Percentiles rank a stretch among this genome's conserved stretches.
Evolutionary conservation across 2,888 invertebrate genomes (phyloP).

Genomic region (Leucania comma): DNA sequence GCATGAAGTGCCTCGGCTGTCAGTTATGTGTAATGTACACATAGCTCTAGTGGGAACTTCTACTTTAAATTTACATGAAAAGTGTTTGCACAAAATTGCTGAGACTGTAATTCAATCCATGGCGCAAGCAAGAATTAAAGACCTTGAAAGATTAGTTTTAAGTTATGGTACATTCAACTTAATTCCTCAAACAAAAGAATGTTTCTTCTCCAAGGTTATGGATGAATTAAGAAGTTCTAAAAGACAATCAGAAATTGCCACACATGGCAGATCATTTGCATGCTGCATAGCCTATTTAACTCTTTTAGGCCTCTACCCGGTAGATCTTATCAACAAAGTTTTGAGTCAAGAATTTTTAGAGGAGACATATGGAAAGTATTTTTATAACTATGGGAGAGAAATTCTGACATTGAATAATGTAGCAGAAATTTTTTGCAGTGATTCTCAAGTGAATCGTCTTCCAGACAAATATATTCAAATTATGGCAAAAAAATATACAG

Average conservation of each 20-base stretch:
- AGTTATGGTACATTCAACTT: slow-evolving; percentile 92
- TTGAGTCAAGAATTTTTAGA: slow-evolving; percentile 91
- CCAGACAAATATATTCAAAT: slow-evolving; percentile 82
- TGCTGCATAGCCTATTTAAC: slow-evolving; percentile 92
- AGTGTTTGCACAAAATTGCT: slow-evolving; percentile 84
- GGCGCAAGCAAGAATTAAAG: slow-evolving; percentile 91
- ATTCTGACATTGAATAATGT: slow-evolving; percentile 92
- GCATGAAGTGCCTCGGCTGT: slow-evolving; percentile 90
- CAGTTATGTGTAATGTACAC: slow-evolving; percentile 92
- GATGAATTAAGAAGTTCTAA: slow-evolving; percentile 89
- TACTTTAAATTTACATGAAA: slow-evolving; percentile 80
- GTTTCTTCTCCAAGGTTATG: slow-evolving; percentile 80
- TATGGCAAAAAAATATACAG: slow-evolving; percentile 91
- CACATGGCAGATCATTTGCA: slow-evolving; percentile 91
- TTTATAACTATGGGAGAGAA: slow-evolving; percentile 89
- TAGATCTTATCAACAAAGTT: slow-evolving; percentile 90
- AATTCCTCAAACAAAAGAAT: slow-evolving; percentile 83
- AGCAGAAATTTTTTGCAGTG: slow-evolving; percentile 91
- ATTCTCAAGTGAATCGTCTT: slow-evolving; percentile 90
- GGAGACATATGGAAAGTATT: slow-evolving; percentile 88
- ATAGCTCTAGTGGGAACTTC: slow-evolving; percentile 91
- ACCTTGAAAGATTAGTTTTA: slow-evolving; percentile 93
- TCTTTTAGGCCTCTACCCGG: slow-evolving; percentile 89
- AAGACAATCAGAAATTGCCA: slow-evolving; percentile 89
- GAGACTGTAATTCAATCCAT: slow-evolving; percentile 88